Percentiles rank a stretch among this genome's conserved stretches.
phyloP scores from a whole-genome alignment of 2,888 invertebrate genomes.

The Liodrosophila aerea region DNA sequence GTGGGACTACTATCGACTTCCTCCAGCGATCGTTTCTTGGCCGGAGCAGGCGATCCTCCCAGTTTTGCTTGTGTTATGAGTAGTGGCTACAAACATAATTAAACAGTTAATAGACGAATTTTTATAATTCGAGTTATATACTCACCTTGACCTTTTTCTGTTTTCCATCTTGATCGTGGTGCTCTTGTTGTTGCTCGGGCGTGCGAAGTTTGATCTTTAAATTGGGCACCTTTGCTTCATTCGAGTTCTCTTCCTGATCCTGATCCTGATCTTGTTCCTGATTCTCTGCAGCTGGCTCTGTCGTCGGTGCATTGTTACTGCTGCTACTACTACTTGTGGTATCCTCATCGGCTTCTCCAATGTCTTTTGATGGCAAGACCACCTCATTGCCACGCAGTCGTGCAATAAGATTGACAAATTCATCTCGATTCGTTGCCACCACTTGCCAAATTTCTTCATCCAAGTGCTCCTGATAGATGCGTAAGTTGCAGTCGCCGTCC shows the following conservation, averaged over 20 bases:
- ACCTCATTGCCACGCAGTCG: slow-evolving; percentile 89
- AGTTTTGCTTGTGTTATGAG: slow-evolving; percentile 79
- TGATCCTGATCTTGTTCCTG: slow-evolving; percentile 69
- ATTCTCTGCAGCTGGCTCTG: slow-evolving; percentile 80
- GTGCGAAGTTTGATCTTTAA: slow-evolving; percentile 79
- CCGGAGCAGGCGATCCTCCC: slow-evolving; percentile 39
- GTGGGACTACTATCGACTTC: slow-evolving; percentile 61
- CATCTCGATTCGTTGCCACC: slow-evolving; percentile 93
- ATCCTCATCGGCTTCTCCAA: slow-evolving; percentile 86
- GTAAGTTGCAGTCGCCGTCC: slow-evolving; percentile 93
- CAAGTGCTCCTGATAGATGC: slow-evolving; percentile 96
- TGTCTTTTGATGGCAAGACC: slow-evolving; percentile 83
- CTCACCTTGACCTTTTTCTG: slow-evolving; percentile 76
- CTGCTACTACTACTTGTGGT: slow-evolving; percentile 85
- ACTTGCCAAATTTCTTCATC: slow-evolving; percentile 98
- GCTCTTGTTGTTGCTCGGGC: slow-evolving; percentile 43
- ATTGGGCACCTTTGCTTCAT: slow-evolving; percentile 82
- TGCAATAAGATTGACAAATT: slow-evolving; percentile 90
- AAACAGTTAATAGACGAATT: neutral
- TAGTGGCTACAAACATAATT: slow-evolving; percentile 64
- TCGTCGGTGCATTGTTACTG: slow-evolving; percentile 72
- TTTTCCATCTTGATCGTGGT: slow-evolving; percentile 45
- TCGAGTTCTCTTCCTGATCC: slow-evolving; percentile 84
- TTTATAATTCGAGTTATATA: neutral
- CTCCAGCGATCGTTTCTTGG: slow-evolving; percentile 72